Evolutionary conservation across 2,113 vertebrate genomes (phyloP).

Genomic region (Epinephelus fuscoguttatus): DNA sequence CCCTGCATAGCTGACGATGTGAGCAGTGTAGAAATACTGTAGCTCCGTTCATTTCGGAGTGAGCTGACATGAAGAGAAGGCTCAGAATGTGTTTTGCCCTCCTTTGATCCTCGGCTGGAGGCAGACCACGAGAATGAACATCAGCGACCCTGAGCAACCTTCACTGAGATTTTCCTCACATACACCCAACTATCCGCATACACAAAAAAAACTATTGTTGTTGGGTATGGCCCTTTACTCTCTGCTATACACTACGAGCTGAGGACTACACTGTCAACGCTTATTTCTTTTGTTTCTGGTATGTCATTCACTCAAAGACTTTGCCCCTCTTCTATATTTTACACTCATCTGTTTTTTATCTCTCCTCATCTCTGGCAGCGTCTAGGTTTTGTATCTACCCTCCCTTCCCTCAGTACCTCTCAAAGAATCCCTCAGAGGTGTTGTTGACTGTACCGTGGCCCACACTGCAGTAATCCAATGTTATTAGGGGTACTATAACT

Average conservation of each 20-base stretch:
- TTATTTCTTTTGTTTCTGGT: constrained; percentile 7
- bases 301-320: not conserved
- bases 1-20: not conserved
- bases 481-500: constrained; percentile 67
- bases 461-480: constrained; percentile 65
- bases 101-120: constrained; percentile 57
- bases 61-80: constrained; percentile 27
- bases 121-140: constrained; percentile 25
- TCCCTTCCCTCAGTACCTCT: constrained; percentile 40
- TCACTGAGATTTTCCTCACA: constrained; percentile 19
- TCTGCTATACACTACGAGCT: not conserved
- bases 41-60: constrained; percentile 6
- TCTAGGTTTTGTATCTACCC: constrained; percentile 17
- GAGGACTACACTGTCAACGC: constrained; percentile 14
- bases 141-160: constrained; percentile 32
- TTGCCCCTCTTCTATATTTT: constrained; percentile 27
- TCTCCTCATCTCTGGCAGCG: constrained; percentile 20
- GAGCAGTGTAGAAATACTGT: constrained; percentile 11
- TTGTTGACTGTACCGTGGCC: constrained; percentile 45
- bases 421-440: constrained; percentile 35
- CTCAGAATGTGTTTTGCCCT: constrained; percentile 37
- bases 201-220: constrained; percentile 5
- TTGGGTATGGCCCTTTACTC: not conserved
- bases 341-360: constrained; percentile 37
- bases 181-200: not conserved